Conservation (phyloP, 1,140 invertebrate species). For the Chironomus striatipennis region DNA sequence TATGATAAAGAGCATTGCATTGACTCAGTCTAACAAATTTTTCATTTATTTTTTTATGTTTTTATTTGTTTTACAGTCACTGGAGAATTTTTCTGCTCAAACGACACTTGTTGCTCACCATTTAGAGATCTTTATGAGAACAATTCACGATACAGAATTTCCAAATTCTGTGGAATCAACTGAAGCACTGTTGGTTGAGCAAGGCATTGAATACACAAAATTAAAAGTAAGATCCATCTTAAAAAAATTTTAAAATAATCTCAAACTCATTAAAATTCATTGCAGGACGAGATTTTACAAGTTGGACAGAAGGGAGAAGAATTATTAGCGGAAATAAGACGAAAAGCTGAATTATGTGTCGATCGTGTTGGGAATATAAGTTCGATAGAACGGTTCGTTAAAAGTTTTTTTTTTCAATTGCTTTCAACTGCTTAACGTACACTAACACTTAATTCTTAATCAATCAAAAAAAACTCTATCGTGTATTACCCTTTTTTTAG, state of each 20-base stretch:
- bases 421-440: constrained; percentile 25
- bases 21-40: not conserved
- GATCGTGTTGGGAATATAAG: constrained; percentile 79
- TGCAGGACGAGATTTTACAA: constrained; percentile 63
- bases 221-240: constrained; percentile 43
- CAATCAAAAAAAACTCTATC: not conserved
- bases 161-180: constrained; percentile 74
- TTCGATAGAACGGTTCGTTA: constrained; percentile 73
- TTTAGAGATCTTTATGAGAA: constrained; percentile 74
- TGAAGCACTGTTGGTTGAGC: constrained; percentile 55
- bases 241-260: not conserved
- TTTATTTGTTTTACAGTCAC: constrained; percentile 55
- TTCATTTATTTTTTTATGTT: not conserved
- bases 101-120: constrained; percentile 79
- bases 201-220: constrained; percentile 55
- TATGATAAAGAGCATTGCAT: not conserved
- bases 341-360: constrained; percentile 46
- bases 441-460: constrained; percentile 23
- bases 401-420: constrained; percentile 27
- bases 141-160: constrained; percentile 70
- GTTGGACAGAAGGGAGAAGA: constrained; percentile 78
- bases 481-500: no score
- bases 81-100: constrained; percentile 88
- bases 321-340: constrained; percentile 60
- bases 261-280: not conserved